Base-by-base conservation (phyloP, 2,113 vertebrate species). In the Cromileptes altivelis region DNA sequence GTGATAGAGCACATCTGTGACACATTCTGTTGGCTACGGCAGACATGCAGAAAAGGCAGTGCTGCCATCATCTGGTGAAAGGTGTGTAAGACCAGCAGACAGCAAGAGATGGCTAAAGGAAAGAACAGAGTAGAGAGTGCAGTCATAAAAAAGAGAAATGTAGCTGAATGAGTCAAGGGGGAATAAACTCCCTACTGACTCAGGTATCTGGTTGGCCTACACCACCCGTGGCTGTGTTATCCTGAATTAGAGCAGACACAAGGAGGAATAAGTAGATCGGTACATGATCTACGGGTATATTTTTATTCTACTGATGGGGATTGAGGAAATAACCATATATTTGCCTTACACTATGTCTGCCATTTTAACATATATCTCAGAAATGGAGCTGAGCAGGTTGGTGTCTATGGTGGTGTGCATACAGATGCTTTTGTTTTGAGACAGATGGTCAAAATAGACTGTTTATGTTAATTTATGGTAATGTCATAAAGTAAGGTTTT, bases 21-120 rank as follows among this genome's bases (percentile, higher is more conserved):
- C 27, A 40, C 19, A 33, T 19, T 70, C 37, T 47, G 19, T 18
- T 52, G 27, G 27, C 23, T 8, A 40, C 37, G 15, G 17, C 2
- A n/a, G 64, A 57, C 50, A 64, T 37, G 52, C 53, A 88, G 61
- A 49, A 82, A 76, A 74, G 70, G 61, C 33, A 85, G 78, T 93
- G 91, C 94, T 95, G 90, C 95, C 93, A 86, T 71, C 95, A 37
- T 83, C 90, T 95, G 95, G 91, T 85, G 55, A 77, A 86, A 84
- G 45, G 53, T 47, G 40, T 81, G 73, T 49, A 92, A 57, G 17
- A 45, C 50, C 71, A 75, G 70, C 19, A 33, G 55, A 77, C 18
- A 7, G 42, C 3, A 75, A 85, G 27, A 45, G 12, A 45, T n/a
- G 19, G 45, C 50, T 55, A 30, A 64, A 60, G 17, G 18, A 33